Conservation (phyloP, 2,888 invertebrate genomes). For the Bombylius major region DNA sequence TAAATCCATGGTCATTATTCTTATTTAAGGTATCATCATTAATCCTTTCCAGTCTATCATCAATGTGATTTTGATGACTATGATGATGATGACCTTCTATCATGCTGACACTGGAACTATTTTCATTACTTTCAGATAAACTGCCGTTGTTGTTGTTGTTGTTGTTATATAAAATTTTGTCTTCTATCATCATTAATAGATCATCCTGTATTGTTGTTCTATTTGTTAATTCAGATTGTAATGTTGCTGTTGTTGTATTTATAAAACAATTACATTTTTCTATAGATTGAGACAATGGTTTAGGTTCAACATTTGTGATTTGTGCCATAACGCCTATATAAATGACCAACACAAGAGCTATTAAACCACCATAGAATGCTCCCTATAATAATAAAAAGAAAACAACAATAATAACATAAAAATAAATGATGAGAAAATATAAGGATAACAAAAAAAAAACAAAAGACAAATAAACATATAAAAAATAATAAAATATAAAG, state of each 20-base stretch:
- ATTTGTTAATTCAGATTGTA: background rate
- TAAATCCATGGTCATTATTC: background rate
- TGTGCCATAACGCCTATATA: constrained; percentile 34
- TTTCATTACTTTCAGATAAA: background rate
- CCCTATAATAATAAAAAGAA: constrained; percentile 19
- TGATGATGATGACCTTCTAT: background rate
- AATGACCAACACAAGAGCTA: constrained; percentile 29
- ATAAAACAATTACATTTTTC: constrained; percentile 29
- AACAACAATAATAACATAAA: background rate
- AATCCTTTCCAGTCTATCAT: background rate
- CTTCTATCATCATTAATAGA: background rate
- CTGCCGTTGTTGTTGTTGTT: background rate
- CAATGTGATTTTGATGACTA: background rate
- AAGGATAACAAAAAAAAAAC: background rate
- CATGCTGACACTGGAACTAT: too few relatives aligned
- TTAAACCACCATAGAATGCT: constrained; percentile 33
- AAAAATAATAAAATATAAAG: too few relatives aligned
- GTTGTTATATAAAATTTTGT: background rate
- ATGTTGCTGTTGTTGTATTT: constrained; percentile 3
- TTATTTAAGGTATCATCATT: background rate
- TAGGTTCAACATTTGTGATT: constrained; percentile 23
- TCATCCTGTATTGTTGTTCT: constrained; percentile 19
- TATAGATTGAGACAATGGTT: constrained; percentile 23
- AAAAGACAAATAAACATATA: background rate
- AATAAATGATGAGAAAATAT: background rate